Evolutionary conservation across 2,797 vertebrate genomes (phyloP).

Genomic region (Hozukius guyotensis): DNA sequence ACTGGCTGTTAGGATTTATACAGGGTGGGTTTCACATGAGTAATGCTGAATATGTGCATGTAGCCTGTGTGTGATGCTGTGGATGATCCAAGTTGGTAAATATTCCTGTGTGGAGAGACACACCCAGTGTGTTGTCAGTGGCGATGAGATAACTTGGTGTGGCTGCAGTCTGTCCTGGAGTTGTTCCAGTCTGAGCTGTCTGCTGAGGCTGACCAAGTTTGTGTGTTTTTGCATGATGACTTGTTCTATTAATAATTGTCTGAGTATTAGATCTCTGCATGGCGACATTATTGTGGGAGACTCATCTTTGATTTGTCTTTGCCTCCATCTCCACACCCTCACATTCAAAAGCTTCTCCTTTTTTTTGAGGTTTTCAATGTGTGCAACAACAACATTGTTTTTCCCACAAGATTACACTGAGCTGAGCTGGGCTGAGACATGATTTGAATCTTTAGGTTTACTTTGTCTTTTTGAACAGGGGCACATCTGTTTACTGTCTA

Average conservation of each 20-base stretch:
- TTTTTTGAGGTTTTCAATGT: background rate
- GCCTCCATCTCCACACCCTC: conserved; percentile 46
- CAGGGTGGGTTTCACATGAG: background rate
- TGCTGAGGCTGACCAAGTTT: conserved; percentile 38
- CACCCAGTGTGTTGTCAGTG: conserved; percentile 78
- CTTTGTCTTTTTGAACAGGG: conserved; percentile 10
- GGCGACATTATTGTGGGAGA: background rate
- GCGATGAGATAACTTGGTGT: conserved; percentile 76
- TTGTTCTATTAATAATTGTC: background rate
- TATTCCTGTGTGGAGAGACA: conserved; percentile 75
- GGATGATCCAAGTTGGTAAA: conserved; percentile 64
- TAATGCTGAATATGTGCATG: background rate
- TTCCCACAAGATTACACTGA: conserved; percentile 8
- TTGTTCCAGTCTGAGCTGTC: conserved; percentile 33
- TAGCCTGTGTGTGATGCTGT: conserved; percentile 37
- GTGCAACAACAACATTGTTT: background rate
- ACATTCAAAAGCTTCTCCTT: conserved; percentile 3
- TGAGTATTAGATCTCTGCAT: background rate
- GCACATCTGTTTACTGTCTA: conserved; percentile 15
- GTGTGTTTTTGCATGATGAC: conserved; percentile 7
- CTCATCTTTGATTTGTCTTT: conserved; percentile 14
- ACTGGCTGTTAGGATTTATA: background rate
- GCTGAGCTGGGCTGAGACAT: conserved; percentile 13
- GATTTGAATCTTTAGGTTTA: conserved; percentile 19
- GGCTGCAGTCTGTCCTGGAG: conserved; percentile 61